phyloP scores from a whole-genome alignment of 2,113 vertebrate species.

The Eulemur macaco region DNA sequence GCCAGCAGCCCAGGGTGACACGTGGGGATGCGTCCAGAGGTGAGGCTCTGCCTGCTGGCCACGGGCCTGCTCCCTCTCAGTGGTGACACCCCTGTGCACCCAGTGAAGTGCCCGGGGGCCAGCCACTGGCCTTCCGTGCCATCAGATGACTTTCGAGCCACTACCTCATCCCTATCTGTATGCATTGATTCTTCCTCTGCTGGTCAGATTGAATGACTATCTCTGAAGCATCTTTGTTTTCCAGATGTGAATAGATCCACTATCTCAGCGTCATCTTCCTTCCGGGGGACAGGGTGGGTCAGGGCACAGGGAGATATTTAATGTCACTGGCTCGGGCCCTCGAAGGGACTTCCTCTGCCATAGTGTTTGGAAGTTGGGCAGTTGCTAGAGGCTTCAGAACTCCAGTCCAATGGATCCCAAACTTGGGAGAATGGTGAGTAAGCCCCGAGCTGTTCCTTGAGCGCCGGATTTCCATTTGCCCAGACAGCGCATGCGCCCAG shows the following conservation, averaged over 20 bases:
- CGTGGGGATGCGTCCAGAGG: not conserved
- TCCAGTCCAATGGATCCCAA: slow-evolving; percentile 25
- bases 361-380: not conserved
- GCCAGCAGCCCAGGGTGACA: accelerated
- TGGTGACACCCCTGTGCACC: accelerated
- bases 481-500: accelerated
- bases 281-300: not conserved
- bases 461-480: accelerated
- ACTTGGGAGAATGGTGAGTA: slow-evolving; percentile 55
- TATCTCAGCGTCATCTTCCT: not conserved
- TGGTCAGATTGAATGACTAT: accelerated
- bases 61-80: too few relatives aligned
- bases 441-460: accelerated
- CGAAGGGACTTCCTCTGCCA: not conserved
- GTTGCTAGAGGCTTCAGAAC: not conserved
- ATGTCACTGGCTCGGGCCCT: not conserved
- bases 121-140: not conserved
- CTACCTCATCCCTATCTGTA: not conserved
- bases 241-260: not conserved
- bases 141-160: not conserved
- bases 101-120: not conserved
- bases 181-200: not conserved
- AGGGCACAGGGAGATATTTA: not conserved
- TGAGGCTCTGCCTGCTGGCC: not conserved
- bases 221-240: slow-evolving; percentile 57